Conservation (phyloP, 2,888 invertebrate species). For the Perithous albicinctus region DNA sequence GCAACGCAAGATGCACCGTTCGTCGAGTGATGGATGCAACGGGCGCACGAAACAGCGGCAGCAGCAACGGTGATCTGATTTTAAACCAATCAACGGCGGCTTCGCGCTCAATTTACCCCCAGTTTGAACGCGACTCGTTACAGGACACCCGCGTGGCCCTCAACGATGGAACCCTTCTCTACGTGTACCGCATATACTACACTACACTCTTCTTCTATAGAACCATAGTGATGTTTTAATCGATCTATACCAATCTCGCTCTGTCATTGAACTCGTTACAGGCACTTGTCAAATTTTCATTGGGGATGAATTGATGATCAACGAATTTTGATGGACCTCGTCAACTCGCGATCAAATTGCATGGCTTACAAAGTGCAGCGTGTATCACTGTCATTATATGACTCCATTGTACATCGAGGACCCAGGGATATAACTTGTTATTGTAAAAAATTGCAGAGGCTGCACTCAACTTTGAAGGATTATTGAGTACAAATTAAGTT, state of each 20-base stretch:
- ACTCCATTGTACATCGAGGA: not conserved
- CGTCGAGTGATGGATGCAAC: constrained; percentile 74
- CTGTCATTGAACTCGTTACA: constrained; percentile 64
- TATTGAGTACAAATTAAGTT: not conserved
- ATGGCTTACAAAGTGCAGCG: not conserved
- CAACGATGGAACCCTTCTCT: constrained; percentile 8
- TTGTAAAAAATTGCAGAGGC: not conserved
- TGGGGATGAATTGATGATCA: constrained; percentile 57
- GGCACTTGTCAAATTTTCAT: constrained; percentile 63
- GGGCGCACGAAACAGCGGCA: constrained; percentile 69
- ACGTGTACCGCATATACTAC: constrained; percentile 4
- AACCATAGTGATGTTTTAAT: constrained; percentile 58
- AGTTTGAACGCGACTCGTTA: constrained; percentile 75
- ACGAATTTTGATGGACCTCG: constrained; percentile 48
- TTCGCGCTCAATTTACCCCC: constrained; percentile 84
- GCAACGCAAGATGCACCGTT: constrained; percentile 65
- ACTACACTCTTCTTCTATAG: not conserved
- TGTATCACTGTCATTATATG: constrained; percentile 16
- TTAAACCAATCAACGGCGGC: constrained; percentile 84
- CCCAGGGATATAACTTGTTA: not conserved
- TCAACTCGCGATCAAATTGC: constrained; percentile 21
- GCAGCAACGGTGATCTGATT: constrained; percentile 82
- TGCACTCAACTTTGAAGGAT: not conserved
- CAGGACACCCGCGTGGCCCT: constrained; percentile 51
- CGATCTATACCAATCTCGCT: constrained; percentile 62